Evolutionary conservation across 2,113 vertebrate genomes (phyloP), one percentile per base, ranked within the genome.

Genomic region (Colinus virginianus): DNA sequence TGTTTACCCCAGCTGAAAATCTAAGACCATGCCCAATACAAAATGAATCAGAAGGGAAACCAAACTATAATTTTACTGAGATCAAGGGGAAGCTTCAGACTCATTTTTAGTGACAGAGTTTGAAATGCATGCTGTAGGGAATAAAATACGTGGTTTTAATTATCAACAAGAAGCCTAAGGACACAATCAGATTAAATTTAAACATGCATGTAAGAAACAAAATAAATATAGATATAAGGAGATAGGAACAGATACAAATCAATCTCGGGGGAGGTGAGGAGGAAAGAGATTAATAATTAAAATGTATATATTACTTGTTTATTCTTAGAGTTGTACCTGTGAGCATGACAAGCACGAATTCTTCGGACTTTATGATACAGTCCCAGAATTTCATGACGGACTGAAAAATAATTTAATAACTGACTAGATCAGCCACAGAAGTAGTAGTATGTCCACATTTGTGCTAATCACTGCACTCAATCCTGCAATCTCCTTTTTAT

Each of bases 191-290:
- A 97, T 97, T 96, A 93, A 95, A 96, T 97, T 95, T 95, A 97
- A 96, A 94, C 82, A 93, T 94, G 93, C 88, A 91, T 94, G 88
- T 90, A 90, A 95, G 93, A 96, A 97, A 93, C 53, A 96, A 97
- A 94, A 97, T 97, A 97, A 96, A 97, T 97, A 96, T 97, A 97
- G 96, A 97, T 95, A 97, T 95, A 97, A 95, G 93, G 19, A 92
- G 58, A 87, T 61, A 59, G 78, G 68, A 95, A 92, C 25, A 91
- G 95, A 95, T 93, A 95, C 87, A 95, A 97, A 90, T 95, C 91
- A 95, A 92, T 96, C 96, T 97, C 94, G 1, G 80, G 95, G 95
- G 95, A 96, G 63, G 53, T 91, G 74, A 94, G 83, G 93, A 83
- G 90, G 90, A 93, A 94, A 79, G 61, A 23, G 84, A 96, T 94